A percentile compares a stretch with the other conserved stretches of the same genome.
These are phyloP conservation scores for Hymenochirus boettgeri DNA, from an alignment of 2,113 vertebrate genomes.

Conservation along the genomic window DNA sequence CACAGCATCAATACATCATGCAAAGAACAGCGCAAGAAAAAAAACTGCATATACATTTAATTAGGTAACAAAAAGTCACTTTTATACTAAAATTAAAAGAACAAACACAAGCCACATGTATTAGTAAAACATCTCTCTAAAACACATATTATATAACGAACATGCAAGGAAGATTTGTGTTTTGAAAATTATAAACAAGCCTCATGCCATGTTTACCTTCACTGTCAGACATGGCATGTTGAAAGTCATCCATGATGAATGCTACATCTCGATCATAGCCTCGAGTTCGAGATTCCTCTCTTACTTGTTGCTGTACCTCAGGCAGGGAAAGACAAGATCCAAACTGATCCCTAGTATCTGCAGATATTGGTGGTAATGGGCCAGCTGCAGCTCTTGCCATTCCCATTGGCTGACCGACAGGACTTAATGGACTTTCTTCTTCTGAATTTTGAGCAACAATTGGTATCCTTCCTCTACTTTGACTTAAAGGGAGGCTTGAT, in stretches of 20 bases:
- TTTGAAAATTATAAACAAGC: slow-evolving; percentile 67
- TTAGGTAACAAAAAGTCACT: slow-evolving; percentile 38
- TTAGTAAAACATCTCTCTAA: slow-evolving; percentile 45
- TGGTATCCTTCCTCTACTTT: slow-evolving; percentile 92
- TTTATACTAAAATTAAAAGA: slow-evolving; percentile 51
- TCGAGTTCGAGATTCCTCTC: slow-evolving; percentile 90
- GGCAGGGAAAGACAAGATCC: slow-evolving; percentile 97
- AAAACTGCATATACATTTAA: not conserved
- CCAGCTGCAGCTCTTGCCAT: slow-evolving; percentile 97
- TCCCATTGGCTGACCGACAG: slow-evolving; percentile 97
- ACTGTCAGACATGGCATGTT: slow-evolving; percentile 98
- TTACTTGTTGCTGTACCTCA: slow-evolving; percentile 98
- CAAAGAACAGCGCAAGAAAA: not conserved
- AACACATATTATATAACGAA: slow-evolving; percentile 56
- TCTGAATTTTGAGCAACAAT: slow-evolving; percentile 98
- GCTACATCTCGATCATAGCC: slow-evolving; percentile 96
- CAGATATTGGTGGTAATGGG: slow-evolving; percentile 94
- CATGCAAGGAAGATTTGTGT: slow-evolving; percentile 82
- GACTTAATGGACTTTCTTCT: slow-evolving; percentile 95
- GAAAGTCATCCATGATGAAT: slow-evolving; percentile 98
- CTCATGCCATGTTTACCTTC: slow-evolving; percentile 92
- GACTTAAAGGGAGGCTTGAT: slow-evolving; percentile 94
- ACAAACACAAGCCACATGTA: slow-evolving; percentile 52
- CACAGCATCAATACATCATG: too few relatives aligned
- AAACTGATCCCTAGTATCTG: slow-evolving; percentile 95